These are phyloP conservation scores for Sebastes reedi DNA, from an alignment of 2,797 vertebrate species.

Conservation along the genomic window DNA sequence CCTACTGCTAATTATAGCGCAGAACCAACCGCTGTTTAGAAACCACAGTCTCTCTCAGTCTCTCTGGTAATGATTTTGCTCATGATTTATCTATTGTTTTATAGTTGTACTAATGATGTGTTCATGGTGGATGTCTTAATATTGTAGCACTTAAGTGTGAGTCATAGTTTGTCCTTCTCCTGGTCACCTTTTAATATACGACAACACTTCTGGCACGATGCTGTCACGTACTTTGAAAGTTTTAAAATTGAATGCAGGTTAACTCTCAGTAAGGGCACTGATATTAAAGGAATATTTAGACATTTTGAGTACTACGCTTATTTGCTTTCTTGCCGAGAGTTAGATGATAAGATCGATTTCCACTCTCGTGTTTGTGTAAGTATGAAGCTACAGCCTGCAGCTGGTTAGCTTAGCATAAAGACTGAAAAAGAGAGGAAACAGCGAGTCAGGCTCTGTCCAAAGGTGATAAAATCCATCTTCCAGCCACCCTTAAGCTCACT, in stretches of 20 bases:
- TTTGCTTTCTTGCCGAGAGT: neutral
- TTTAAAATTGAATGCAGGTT: neutral
- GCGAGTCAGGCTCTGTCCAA: neutral
- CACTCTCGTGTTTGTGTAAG: neutral
- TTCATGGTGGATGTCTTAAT: conserved; percentile 13
- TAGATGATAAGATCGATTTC: neutral
- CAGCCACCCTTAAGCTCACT: neutral
- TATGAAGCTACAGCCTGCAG: neutral
- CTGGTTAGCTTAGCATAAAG: neutral
- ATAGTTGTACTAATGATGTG: neutral
- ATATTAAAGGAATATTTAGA: neutral
- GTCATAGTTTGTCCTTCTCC: neutral
- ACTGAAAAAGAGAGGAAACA: neutral
- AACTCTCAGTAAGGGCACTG: neutral
- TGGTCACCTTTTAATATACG: neutral
- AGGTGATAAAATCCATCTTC: neutral
- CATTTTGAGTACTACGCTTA: neutral
- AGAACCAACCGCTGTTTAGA: conserved; percentile 18
- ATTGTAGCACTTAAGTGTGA: neutral
- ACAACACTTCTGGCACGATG: neutral
- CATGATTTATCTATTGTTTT: conserved; percentile 6
- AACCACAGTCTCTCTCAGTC: conserved; percentile 14
- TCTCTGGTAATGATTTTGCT: conserved; percentile 8
- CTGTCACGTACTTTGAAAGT: neutral
- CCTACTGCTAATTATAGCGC: conserved; percentile 50